Evolutionary conservation across 2,113 vertebrate species (phyloP).

Genomic region (Elachura formosa): DNA sequence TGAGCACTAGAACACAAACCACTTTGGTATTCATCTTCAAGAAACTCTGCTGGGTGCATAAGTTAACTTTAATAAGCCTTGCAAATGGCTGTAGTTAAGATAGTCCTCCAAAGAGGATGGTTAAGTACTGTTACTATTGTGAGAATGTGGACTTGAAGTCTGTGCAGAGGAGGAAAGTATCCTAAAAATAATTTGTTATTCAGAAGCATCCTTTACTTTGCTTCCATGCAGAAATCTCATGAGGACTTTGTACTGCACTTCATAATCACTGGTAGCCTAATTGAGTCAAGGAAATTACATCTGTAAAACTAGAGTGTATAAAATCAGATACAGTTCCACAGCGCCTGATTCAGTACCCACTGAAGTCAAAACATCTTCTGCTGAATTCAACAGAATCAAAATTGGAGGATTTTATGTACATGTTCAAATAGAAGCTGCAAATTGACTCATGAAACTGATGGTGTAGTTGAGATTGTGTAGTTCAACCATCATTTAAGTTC

Average conservation of each 20-base stretch:
- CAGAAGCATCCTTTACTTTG: conserved; percentile 4
- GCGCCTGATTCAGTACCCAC: neutral
- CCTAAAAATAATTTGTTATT: conserved; percentile 43
- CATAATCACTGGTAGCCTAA: conserved; percentile 40
- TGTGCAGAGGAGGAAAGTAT: neutral
- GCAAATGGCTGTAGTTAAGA: neutral
- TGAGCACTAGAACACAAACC: conserved; percentile 12
- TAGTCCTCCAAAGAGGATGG: neutral
- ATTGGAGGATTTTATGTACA: neutral
- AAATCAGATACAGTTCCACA: conserved; percentile 25
- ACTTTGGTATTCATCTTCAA: neutral
- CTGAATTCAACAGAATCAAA: neutral
- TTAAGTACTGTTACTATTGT: neutral
- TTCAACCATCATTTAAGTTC: neutral
- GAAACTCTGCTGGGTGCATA: neutral
- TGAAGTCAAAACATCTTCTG: neutral
- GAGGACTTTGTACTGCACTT: conserved; percentile 42
- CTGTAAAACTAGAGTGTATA: conserved; percentile 18
- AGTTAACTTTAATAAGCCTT: neutral
- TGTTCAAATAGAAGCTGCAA: conserved; percentile 10
- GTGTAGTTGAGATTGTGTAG: neutral
- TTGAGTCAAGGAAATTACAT: conserved; percentile 40
- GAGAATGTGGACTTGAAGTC: neutral
- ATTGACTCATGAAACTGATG: neutral
- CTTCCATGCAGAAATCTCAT: conserved; percentile 13